These are phyloP conservation scores for Mugil cephalus DNA, from an alignment of 2,113 vertebrate species.

Conservation along the genomic window DNA sequence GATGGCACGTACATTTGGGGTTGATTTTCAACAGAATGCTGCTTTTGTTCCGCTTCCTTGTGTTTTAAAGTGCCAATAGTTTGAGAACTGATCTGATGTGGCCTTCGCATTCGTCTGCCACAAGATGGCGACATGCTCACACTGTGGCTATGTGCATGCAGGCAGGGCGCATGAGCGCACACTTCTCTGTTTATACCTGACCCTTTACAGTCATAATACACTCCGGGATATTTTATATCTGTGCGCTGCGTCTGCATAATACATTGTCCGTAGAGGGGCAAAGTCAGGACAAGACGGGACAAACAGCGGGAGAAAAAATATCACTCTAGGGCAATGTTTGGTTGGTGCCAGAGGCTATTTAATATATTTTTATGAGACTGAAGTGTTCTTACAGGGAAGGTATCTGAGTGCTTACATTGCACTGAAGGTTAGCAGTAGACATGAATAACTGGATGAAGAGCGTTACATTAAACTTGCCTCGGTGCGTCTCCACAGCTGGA, in stretches of 20 bases:
- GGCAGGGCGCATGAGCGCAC: background rate
- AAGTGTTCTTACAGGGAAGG: slow-evolving; percentile 29
- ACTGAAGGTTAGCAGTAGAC: background rate
- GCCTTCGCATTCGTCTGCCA: slow-evolving; percentile 41
- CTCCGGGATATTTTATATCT: slow-evolving; percentile 12
- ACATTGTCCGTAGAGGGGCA: slow-evolving; percentile 1
- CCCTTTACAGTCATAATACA: slow-evolving; percentile 22
- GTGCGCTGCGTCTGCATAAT: slow-evolving; percentile 24
- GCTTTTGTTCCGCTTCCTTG: background rate
- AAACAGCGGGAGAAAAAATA: slow-evolving; percentile 43
- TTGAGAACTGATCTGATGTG: background rate
- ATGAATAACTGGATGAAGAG: slow-evolving; percentile 22
- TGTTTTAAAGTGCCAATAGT: background rate
- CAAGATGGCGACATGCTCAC: slow-evolving; percentile 70
- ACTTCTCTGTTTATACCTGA: slow-evolving; percentile 25
- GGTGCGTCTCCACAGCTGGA: slow-evolving; percentile 15
- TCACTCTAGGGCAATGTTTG: background rate
- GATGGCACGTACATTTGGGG: background rate
- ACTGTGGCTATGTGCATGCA: background rate
- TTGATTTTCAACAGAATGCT: background rate
- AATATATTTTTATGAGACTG: slow-evolving; percentile 27
- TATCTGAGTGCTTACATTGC: slow-evolving; percentile 21
- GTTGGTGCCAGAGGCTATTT: slow-evolving; percentile 16
- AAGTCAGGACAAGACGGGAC: slow-evolving; percentile 4
- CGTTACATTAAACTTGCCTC: slow-evolving; percentile 16